Conservation (phyloP, 2,888 invertebrate species). For the Dicyrtoma fusca region DNA sequence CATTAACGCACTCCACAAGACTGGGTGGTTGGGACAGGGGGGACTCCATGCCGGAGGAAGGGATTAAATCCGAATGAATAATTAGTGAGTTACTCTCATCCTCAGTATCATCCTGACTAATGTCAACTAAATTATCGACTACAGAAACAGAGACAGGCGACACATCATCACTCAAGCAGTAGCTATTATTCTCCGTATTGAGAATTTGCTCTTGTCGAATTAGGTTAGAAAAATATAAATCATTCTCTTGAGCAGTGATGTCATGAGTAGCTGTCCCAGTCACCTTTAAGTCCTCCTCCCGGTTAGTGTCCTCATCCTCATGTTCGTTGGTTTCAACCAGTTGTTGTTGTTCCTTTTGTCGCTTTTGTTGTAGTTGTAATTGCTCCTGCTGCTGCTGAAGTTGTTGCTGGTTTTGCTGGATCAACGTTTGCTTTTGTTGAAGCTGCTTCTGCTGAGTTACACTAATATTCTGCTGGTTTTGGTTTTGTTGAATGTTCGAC, state of each 20-base stretch:
- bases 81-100: slow-evolving; percentile 12
- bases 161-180: slow-evolving; percentile 23
- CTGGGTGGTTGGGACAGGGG: slow-evolving; percentile 21
- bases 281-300: slow-evolving; percentile 36
- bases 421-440: background rate
- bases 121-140: slow-evolving; percentile 9
- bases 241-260: slow-evolving; percentile 18
- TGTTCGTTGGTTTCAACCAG: background rate
- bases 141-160: slow-evolving; percentile 10
- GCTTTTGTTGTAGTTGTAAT: background rate
- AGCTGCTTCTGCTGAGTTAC: slow-evolving; percentile 12
- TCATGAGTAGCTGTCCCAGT: background rate
- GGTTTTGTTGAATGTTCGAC: slow-evolving; percentile 16
- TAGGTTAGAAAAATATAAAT: slow-evolving; percentile 39
- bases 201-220: slow-evolving; percentile 32
- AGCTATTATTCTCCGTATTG: slow-evolving; percentile 28
- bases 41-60: background rate
- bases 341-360: background rate
- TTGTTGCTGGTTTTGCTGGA: background rate
- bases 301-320: background rate
- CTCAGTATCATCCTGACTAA: slow-evolving; percentile 1
- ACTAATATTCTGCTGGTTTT: background rate
- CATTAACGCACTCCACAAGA: slow-evolving; percentile 9
- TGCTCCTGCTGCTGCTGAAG: slow-evolving; percentile 14
- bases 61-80: slow-evolving; percentile 32